Conservation (phyloP, 2,113 vertebrate species). For the Channa argus region DNA sequence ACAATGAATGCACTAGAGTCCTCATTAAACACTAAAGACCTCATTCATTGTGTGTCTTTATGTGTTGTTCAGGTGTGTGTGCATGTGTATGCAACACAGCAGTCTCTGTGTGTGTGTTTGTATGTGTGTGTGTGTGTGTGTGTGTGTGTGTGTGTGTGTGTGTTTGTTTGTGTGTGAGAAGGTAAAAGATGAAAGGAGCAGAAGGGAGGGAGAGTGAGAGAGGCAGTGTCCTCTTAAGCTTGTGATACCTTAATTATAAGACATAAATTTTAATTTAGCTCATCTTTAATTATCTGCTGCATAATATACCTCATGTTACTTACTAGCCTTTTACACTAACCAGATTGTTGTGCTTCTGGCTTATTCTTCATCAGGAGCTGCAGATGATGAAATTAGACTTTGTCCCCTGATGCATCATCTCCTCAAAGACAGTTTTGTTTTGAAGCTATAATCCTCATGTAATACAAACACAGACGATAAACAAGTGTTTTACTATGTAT, state of each 20-base stretch:
- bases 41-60: constrained; percentile 39
- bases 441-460: not conserved
- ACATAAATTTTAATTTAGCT: constrained; percentile 65
- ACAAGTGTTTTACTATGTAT: not conserved
- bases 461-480: constrained; percentile 25
- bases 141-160: not conserved
- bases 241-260: constrained; percentile 54
- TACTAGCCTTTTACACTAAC: not conserved
- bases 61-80: constrained; percentile 27
- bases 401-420: constrained; percentile 13
- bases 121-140: constrained; percentile 13
- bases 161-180: not conserved
- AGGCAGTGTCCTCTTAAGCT: constrained; percentile 26
- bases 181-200: constrained; percentile 22
- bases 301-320: constrained; percentile 32
- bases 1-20: constrained; percentile 55
- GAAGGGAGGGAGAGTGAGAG: constrained; percentile 15
- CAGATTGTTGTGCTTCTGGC: not conserved
- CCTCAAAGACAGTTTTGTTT: not conserved
- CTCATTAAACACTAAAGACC: constrained; percentile 54
- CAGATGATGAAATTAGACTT: not conserved
- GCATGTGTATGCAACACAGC: not conserved
- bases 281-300: constrained; percentile 60
- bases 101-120: not conserved
- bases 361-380: not conserved